Evolutionary conservation across 2,888 invertebrate species (phyloP), one percentile per base, ranked within the genome.

Genomic region (Aelia acuminata): DNA sequence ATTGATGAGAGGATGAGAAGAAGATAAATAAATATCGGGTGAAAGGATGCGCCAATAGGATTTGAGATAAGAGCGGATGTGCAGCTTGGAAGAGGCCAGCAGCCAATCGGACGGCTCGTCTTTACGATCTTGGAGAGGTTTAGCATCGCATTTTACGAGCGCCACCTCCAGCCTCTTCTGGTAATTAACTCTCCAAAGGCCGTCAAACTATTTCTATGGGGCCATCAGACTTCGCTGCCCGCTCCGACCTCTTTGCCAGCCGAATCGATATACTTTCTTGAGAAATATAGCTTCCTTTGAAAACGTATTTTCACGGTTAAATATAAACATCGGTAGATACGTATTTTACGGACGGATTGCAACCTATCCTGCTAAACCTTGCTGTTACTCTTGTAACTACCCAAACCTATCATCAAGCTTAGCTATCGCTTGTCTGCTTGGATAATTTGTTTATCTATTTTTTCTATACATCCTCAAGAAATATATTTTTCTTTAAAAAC

Each of bases 81-180:
- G 63, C 31, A 63, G 31, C 15, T 18, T 31, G 63, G 31, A 57
- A 75, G 15, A 80, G 80, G 80, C 22, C 2, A 80, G n/a, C 10
- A 43, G 80, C 80, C 80, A 43, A 80, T 80, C 22, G 80, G 43
- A 43, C 3, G 43, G 39, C 43, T 8, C 22, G n/a, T 80, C 80
- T 80, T 80, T 80, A 80, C 80, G 80, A 80, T 80, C 80, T 4
- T 39, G 43, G 4, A 39, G 80, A 80, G 39, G 80, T 80, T 80
- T 43, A 80, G 80, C 80, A 80, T 43, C 80, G 80, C 22, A 22
- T 80, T 80, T 80, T 80, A 80, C 80, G 80, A 80, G 39, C 43
- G 20, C 20, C 39, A 1, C 43, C 39, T 80, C 80, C 43, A 43
- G 20, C 39, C 80, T 43, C 80, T 39, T 80, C 80, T 80, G 22